Conservation (phyloP, 2,113 vertebrate species). For the Fregetta grallaria region DNA sequence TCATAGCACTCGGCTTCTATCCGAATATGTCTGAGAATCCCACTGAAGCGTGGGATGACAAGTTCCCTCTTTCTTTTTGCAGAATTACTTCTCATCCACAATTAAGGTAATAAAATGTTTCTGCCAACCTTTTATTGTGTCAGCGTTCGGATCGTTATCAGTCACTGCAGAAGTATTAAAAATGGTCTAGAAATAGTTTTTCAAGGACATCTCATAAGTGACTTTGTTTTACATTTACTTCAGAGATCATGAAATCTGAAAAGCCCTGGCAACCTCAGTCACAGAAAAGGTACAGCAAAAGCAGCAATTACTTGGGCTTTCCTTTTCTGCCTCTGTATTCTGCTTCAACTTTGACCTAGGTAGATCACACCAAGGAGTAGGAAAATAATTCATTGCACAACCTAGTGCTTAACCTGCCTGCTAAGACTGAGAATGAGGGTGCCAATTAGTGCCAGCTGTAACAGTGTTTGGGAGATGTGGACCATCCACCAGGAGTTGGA, state of each 20-base stretch:
- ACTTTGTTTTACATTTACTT: neutral
- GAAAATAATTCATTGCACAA: slow-evolving; percentile 5
- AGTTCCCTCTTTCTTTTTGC: slow-evolving; percentile 9
- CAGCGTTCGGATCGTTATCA: neutral
- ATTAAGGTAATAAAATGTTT: slow-evolving; percentile 18
- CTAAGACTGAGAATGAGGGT: neutral
- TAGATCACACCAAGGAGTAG: neutral
- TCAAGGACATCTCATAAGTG: neutral
- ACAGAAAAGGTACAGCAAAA: neutral
- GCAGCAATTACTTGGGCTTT: neutral
- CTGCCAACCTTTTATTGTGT: neutral
- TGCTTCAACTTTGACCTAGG: slow-evolving; percentile 4
- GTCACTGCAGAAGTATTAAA: neutral
- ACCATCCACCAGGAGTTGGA: neutral
- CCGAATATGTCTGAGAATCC: slow-evolving; percentile 32
- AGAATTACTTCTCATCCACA: slow-evolving; percentile 15
- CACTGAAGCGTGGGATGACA: slow-evolving; percentile 21
- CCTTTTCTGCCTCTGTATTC: neutral
- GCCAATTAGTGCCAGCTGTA: neutral
- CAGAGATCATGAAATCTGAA: neutral
- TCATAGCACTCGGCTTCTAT: slow-evolving; percentile 4
- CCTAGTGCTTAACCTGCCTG: neutral
- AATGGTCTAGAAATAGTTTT: neutral
- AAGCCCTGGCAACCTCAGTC: neutral
- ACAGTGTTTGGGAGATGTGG: neutral